phyloP scores from a whole-genome alignment of 1,140 invertebrate genomes.

The Orussus abietinus region DNA sequence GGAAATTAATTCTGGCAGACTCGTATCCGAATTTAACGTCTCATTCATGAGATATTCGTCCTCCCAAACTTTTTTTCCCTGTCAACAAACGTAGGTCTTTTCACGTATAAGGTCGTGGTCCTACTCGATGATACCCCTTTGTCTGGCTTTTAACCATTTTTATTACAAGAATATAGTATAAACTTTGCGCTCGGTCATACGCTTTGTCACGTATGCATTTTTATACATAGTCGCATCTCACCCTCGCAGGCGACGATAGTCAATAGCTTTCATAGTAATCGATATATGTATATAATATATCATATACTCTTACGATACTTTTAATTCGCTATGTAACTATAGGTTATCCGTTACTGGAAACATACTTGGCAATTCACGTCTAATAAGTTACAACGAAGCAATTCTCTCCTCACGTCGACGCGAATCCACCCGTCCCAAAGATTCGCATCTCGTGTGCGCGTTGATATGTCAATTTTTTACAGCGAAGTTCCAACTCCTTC shows the following conservation, averaged over 20 bases:
- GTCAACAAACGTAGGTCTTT: too few relatives aligned
- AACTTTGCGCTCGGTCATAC: constrained; percentile 39
- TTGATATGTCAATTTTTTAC: constrained; percentile 44
- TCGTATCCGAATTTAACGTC: too few relatives aligned
- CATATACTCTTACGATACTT: constrained; percentile 33
- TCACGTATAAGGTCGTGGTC: too few relatives aligned
- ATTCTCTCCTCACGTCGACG: constrained; percentile 29
- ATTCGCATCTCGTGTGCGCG: constrained; percentile 27
- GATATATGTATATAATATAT: constrained; percentile 40
- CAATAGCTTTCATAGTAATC: constrained; percentile 44
- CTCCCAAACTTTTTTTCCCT: too few relatives aligned
- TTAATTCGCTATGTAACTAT: constrained; percentile 33
- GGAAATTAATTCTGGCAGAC: too few relatives aligned
- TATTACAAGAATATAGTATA: constrained; percentile 57
- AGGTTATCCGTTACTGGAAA: constrained; percentile 44
- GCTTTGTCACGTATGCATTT: constrained; percentile 14
- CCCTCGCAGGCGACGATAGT: constrained; percentile 41
- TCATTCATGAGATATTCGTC: too few relatives aligned
- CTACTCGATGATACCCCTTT: too few relatives aligned
- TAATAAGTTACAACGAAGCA: constrained; percentile 54
- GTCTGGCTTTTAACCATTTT: constrained; percentile 41
- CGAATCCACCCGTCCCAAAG: constrained; percentile 8
- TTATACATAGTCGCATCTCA: constrained; percentile 31
- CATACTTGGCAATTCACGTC: constrained; percentile 53
- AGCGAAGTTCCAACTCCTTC: constrained; percentile 40